Conservation (phyloP, 2,888 invertebrate genomes). For the Sepiola atlantica region DNA sequence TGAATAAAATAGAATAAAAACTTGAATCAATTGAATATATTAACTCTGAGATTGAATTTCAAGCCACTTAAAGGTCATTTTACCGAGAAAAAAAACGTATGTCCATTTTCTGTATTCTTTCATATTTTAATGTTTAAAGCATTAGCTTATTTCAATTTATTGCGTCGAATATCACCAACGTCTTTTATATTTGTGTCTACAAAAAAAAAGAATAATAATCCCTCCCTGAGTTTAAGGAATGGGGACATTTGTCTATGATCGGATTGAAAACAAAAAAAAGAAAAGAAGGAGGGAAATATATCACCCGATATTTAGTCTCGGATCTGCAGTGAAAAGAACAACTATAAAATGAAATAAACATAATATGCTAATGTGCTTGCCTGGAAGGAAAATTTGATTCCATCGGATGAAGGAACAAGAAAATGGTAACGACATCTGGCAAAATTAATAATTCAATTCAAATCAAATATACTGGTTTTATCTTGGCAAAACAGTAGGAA, state of each 20-base stretch:
- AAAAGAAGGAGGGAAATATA: neutral
- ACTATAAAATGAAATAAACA: neutral
- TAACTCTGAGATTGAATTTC: neutral
- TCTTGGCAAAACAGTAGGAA: neutral
- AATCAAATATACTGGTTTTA: neutral
- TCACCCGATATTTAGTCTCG: neutral
- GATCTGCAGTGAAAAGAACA: neutral
- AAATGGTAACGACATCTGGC: neutral
- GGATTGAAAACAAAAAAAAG: neutral
- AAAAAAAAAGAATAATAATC: neutral
- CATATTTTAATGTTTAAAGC: neutral
- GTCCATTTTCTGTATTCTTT: neutral
- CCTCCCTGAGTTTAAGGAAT: neutral
- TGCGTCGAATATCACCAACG: neutral
- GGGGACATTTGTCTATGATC: neutral
- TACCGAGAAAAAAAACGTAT: neutral
- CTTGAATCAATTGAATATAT: neutral
- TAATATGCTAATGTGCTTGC: neutral
- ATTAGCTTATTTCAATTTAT: neutral
- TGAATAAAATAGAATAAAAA: neutral
- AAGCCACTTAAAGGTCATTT: neutral
- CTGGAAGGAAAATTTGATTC: neutral
- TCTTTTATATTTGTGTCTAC: neutral
- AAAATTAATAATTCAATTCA: constrained; percentile 32
- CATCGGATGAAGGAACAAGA: neutral